phyloP scores from a whole-genome alignment of 2,797 vertebrate genomes.

The Gastrophryne carolinensis region DNA sequence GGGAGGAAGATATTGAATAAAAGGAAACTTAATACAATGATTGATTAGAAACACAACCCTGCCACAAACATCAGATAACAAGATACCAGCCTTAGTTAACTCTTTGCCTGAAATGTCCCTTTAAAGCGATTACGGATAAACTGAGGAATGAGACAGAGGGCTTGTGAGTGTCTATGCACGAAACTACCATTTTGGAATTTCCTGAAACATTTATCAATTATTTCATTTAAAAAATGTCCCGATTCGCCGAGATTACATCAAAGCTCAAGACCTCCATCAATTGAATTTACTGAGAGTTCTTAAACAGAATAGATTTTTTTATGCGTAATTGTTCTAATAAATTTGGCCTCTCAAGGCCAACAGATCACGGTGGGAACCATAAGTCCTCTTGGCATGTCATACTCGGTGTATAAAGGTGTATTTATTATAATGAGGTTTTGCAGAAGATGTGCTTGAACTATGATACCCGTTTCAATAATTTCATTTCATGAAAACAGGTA shows the following conservation, averaged over 20 bases:
- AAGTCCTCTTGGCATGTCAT: constrained; percentile 7
- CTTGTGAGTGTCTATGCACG: too few relatives aligned
- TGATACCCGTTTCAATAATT: constrained; percentile 20
- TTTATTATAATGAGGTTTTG: constrained; percentile 21
- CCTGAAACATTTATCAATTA: too few relatives aligned
- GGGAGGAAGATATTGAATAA: too few relatives aligned
- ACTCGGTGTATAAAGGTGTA: constrained; percentile 25
- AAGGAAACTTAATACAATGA: too few relatives aligned
- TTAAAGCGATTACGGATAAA: too few relatives aligned
- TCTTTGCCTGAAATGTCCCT: too few relatives aligned
- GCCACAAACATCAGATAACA: too few relatives aligned
- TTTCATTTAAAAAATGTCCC: background rate
- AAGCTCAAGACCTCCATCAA: background rate
- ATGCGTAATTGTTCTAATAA: constrained; percentile 8
- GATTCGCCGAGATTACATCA: background rate
- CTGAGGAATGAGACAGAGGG: too few relatives aligned
- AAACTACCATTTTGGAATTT: too few relatives aligned
- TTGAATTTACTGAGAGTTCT: background rate
- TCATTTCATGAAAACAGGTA: constrained; percentile 21
- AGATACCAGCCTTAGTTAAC: too few relatives aligned
- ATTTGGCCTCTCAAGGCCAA: background rate
- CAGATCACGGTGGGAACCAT: constrained; percentile 15
- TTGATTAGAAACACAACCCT: too few relatives aligned
- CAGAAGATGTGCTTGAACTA: constrained; percentile 5
- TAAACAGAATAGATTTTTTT: constrained; percentile 4